Percentiles rank a stretch among this genome's conserved stretches.
phyloP scores from a whole-genome alignment of 1,140 invertebrate species.

The Pachyrhynchus sulphureomaculatus region DNA sequence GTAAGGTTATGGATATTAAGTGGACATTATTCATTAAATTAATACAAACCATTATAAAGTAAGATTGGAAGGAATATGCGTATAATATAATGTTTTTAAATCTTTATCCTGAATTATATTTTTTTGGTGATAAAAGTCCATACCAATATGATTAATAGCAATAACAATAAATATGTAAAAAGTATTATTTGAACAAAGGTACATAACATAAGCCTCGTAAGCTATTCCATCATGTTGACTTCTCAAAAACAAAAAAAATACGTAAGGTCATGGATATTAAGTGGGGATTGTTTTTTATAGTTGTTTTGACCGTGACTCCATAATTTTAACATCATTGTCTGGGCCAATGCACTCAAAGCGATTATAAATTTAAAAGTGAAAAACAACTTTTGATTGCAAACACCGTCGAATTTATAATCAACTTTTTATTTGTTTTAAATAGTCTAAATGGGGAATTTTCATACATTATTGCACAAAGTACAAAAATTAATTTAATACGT shows the following conservation, averaged over 20 bases:
- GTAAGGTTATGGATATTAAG: slow-evolving; percentile 19
- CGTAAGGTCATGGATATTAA: slow-evolving; percentile 18
- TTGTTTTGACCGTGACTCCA: slow-evolving; percentile 24
- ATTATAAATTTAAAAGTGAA: slow-evolving; percentile 29
- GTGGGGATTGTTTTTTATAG: slow-evolving; percentile 21
- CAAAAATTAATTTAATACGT: no score
- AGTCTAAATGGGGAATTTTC: not conserved
- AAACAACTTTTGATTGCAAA: slow-evolving; percentile 27
- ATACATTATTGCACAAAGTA: no score
- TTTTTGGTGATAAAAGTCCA: no score
- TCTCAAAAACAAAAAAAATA: slow-evolving; percentile 15
- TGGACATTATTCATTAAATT: slow-evolving; percentile 13
- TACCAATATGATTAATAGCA: no score
- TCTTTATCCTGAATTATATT: no score
- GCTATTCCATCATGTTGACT: no score
- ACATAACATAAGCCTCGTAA: no score
- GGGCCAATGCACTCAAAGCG: slow-evolving; percentile 25
- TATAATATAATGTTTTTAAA: no score
- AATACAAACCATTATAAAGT: no score
- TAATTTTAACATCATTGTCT: slow-evolving; percentile 25
- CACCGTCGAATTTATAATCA: slow-evolving; percentile 6
- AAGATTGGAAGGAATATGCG: no score
- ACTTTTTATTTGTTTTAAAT: slow-evolving; percentile 10
- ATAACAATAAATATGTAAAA: no score
- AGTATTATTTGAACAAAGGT: no score